phyloP scores from a whole-genome alignment of 1,140 invertebrate genomes.

The Drosophila triauraria region DNA sequence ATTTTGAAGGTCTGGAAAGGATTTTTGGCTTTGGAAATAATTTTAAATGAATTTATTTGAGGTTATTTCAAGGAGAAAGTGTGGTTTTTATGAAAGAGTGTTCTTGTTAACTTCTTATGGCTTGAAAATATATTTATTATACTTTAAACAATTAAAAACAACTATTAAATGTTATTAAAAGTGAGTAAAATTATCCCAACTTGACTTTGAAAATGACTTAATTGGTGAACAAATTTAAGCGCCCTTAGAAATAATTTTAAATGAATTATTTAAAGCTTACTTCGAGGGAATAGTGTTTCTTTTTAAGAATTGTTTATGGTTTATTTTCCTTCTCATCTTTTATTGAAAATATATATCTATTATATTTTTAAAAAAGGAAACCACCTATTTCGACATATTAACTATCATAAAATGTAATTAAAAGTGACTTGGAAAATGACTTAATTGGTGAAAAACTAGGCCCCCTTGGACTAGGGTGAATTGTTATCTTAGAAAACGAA shows the following conservation, averaged over 20 bases:
- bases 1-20: not conserved
- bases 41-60: not conserved
- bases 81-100: no score
- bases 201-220: not conserved
- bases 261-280: no score
- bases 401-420: not conserved
- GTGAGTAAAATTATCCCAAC: not conserved
- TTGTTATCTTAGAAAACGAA: conserved; percentile 11
- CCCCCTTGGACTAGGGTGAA: not conserved
- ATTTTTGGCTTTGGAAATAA: not conserved
- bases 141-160: not conserved
- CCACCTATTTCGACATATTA: not conserved
- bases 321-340: no score
- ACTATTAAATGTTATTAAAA: not conserved
- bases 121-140: no score
- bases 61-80: not conserved
- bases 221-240: not conserved
- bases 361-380: no score
- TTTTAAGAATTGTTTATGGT: no score
- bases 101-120: no score
- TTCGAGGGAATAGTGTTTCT: no score
- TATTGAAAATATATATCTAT: no score
- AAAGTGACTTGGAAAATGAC: not conserved
- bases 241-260: no score
- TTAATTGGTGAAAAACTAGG: not conserved